Evolutionary conservation across 2,113 vertebrate genomes (phyloP).

Genomic region (Chinchilla lanigera): DNA sequence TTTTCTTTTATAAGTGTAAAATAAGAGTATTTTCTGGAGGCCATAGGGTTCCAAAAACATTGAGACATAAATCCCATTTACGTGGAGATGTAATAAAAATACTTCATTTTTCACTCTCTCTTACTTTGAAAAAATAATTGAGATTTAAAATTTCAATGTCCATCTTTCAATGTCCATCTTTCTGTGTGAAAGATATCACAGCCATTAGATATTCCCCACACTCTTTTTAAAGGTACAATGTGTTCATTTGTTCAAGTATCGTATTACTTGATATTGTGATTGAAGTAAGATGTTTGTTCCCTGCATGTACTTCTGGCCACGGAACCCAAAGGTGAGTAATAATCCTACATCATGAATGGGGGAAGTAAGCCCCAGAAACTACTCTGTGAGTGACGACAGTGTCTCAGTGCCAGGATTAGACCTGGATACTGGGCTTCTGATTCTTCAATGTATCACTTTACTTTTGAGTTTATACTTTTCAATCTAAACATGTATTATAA

Average conservation of each 20-base stretch:
- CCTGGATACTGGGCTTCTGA: neutral
- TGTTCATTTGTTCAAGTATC: neutral
- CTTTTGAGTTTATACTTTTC: neutral
- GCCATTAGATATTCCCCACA: neutral
- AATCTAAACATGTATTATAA: neutral
- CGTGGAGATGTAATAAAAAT: neutral
- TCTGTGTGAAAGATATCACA: neutral
- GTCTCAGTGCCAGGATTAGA: neutral
- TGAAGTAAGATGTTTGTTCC: neutral
- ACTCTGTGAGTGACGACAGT: neutral
- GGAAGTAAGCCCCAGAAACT: neutral
- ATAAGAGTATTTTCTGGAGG: neutral
- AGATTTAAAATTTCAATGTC: conserved; percentile 6
- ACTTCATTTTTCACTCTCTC: conserved; percentile 7
- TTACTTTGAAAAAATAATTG: neutral
- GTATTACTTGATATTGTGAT: neutral
- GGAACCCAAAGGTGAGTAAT: conserved; percentile 2
- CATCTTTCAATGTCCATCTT: neutral
- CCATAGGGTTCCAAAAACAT: neutral
- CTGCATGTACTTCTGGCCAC: neutral
- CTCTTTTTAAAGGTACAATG: neutral
- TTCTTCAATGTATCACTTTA: neutral
- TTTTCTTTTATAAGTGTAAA: neutral
- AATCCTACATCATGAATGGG: neutral
- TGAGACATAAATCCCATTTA: neutral